Evolutionary conservation across 2,113 vertebrate genomes (phyloP), one percentile per base, ranked within the genome.

Genomic region (Epinephelus fuscoguttatus): DNA sequence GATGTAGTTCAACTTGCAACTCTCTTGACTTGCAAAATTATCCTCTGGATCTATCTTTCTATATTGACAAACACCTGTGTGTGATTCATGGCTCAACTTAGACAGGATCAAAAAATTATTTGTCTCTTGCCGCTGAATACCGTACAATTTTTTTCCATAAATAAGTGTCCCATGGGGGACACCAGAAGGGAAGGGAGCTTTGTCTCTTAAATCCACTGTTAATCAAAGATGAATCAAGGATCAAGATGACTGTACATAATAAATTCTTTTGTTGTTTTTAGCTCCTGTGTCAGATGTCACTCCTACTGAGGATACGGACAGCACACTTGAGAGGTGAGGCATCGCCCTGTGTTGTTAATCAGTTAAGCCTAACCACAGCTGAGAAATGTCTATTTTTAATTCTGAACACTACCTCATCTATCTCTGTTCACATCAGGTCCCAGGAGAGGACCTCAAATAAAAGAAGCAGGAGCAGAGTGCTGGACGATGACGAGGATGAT

Each of bases 401-500:
- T 33, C 5, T 66, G 13, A 40, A n/a, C 37, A 2, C 13, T 30
- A 3, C 4, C 71, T 52, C 3, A 59, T 71, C 25, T 75, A 37
- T 66, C 61, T 4, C 27, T 69, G 6, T 64, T 12, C 52, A 37
- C 60, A 23, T 19, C 68, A 94, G 94, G 52, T 84, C 90, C 47
- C 75, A 89, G 52, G 78, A 84, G 45, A 85, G 82, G 42, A 76
- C 11, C 0, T 88, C 87, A 4, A 49, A 86, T 37, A 97, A 95
- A 93, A 96, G 97, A 89, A 94, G 81, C 30, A 96, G 97, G 89
- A 94, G 81, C 33, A 89, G 96, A 42, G 88, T 96, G 70, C 79
- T 96, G 8, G 94, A 97, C 45, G 96, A 96, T 0, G 70, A 76
- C 4, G 85, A 88, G 13, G 63, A 77, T 4, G 75, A 89, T 6